These are phyloP conservation scores for Dynastes tityus DNA, from an alignment of 2,888 invertebrate species.

Conservation along the genomic window DNA sequence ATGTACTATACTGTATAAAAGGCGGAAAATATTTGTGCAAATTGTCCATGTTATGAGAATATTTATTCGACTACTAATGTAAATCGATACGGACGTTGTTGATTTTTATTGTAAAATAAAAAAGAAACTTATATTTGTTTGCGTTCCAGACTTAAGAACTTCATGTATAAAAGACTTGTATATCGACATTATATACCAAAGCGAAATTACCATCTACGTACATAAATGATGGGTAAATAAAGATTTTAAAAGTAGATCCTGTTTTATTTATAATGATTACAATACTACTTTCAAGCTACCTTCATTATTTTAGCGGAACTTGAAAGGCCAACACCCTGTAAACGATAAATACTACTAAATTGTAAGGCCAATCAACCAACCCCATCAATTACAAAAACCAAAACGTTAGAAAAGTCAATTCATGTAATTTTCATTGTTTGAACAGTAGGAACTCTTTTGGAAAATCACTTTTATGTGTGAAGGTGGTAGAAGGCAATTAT, in stretches of 20 bases:
- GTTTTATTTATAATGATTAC: neutral
- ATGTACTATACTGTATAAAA: conserved; percentile 38
- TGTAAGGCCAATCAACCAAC: too few relatives aligned
- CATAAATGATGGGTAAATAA: conserved; percentile 33
- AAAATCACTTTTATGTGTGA: too few relatives aligned
- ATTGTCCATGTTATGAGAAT: conserved; percentile 6
- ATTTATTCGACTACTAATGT: conserved; percentile 5
- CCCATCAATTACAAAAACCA: too few relatives aligned
- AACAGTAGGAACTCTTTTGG: too few relatives aligned
- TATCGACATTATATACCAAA: conserved; percentile 43
- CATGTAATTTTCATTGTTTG: too few relatives aligned
- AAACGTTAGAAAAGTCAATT: too few relatives aligned
- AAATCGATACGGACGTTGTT: conserved; percentile 22
- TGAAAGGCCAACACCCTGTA: too few relatives aligned
- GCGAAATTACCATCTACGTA: conserved; percentile 20
- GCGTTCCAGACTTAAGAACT: conserved; percentile 9
- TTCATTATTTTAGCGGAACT: too few relatives aligned
- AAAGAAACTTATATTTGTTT: conserved; percentile 5
- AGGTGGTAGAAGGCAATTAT: too few relatives aligned
- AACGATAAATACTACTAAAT: too few relatives aligned
- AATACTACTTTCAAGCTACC: neutral
- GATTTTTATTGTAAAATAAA: conserved; percentile 1
- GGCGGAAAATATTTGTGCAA: conserved; percentile 21
- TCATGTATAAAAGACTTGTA: conserved; percentile 34
- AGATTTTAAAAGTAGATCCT: conserved; percentile 8